Evolutionary conservation across 2,113 vertebrate genomes (phyloP), one percentile per base, ranked within the genome.

Genomic region (Notechis scutatus): DNA sequence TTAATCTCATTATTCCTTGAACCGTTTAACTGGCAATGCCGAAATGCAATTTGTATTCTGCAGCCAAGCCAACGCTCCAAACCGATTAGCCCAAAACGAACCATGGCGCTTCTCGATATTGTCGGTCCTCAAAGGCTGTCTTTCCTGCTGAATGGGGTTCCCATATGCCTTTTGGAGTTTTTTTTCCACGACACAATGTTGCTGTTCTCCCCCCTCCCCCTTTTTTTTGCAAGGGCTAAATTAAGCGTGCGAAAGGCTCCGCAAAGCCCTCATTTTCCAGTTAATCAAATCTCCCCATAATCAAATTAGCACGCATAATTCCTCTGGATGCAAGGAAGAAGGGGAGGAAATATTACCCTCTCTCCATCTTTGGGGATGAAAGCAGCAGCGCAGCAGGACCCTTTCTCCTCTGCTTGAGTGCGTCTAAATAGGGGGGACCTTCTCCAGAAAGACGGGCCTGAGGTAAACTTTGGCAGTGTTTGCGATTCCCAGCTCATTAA

Each of bases 211-310:
- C 3, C 10, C 26, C 61, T 4, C 61, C 3, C 3, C 59, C 0
- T 29, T 64, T 69, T 29, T 99, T 99, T 34, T 99, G 98, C 98
- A 98, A 99, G 98, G 98, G 99, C 99, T 99, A 99, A 99, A 99
- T 99, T 99, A 99, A 99, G 99, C 99, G 98, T 99, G 99, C 99
- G 99, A 99, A 99, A 99, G 98, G 99, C 99, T 99, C 98, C 98
- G 99, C 99, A 99, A 99, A 99, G 99, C 99, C 98, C 99, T 99
- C 99, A 99, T 99, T 99, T 99, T 99, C 99, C 99, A 99, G 99
- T 99, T 99, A 99, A 99, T 99, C 99, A 99, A 99, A 99, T 99
- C 99, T 99, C 98, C 98, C 92, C 98, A 99, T 99, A 99, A 99
- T 99, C 99, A 99, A 99, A 99, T 99, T 99, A 99, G 99, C 98